These are phyloP conservation scores for Rhodinocichla rosea DNA, from an alignment of 2,113 vertebrate species.

Conservation along the genomic window DNA sequence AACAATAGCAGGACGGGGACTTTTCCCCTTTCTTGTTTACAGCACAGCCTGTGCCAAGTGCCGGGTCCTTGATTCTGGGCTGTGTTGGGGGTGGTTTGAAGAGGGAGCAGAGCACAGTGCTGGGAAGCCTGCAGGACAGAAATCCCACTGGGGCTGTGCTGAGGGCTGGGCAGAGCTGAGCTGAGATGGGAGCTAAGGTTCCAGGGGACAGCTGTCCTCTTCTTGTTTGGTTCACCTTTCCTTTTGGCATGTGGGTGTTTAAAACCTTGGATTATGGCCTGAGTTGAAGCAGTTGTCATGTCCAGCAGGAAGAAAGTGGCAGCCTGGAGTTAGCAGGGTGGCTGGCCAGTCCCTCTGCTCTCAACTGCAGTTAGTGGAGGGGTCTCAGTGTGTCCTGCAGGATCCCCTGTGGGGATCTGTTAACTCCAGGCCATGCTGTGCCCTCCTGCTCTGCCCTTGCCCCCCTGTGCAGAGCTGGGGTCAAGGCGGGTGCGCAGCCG, in stretches of 20 bases:
- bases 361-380: fast-evolving
- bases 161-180: neutral
- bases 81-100: neutral
- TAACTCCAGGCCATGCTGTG: neutral
- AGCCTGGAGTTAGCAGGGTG: neutral
- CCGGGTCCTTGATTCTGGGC: neutral
- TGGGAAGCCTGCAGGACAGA: neutral
- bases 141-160: neutral
- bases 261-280: neutral
- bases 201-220: fast-evolving
- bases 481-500: fast-evolving
- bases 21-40: neutral
- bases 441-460: neutral
- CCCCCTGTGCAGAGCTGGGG: neutral
- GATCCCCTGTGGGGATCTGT: neutral
- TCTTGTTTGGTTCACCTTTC: neutral
- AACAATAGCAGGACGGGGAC: neutral
- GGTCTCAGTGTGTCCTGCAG: neutral
- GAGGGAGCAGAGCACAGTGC: neutral
- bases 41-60: neutral
- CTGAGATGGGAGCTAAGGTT: neutral
- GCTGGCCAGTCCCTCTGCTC: fast-evolving
- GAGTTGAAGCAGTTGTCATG: neutral
- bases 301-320: neutral
- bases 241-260: neutral